These are phyloP conservation scores for Pheucticus melanocephalus DNA, from an alignment of 2,113 vertebrate genomes.

Conservation along the genomic window DNA sequence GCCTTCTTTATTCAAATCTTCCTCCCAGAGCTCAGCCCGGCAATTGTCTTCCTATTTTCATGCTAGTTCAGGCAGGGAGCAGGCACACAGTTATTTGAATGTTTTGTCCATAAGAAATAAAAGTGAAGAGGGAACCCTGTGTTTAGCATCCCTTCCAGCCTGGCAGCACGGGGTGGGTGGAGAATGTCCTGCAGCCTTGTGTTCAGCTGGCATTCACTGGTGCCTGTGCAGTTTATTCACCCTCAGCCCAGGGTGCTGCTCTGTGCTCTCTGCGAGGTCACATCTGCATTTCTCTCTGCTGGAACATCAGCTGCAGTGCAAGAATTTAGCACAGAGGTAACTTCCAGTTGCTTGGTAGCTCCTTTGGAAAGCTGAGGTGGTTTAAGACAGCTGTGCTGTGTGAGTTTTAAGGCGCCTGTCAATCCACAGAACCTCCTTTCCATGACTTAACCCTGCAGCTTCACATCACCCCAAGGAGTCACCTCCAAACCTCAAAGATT, in stretches of 20 bases:
- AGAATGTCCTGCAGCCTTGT: not conserved
- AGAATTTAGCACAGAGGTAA: not conserved
- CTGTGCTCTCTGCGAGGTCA: not conserved
- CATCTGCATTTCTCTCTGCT: not conserved
- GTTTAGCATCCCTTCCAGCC: not conserved
- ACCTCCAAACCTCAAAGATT: not conserved
- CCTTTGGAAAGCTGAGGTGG: not conserved
- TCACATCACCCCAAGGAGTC: not conserved
- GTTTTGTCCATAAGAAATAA: not conserved
- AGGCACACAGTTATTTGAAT: not conserved
- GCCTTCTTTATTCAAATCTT: slow-evolving; percentile 10
- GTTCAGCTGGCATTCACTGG: accelerated
- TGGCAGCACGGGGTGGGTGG: not conserved
- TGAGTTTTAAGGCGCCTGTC: not conserved
- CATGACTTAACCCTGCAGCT: not conserved
- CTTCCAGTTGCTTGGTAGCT: not conserved
- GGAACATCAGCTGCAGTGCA: not conserved
- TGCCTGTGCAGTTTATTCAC: not conserved
- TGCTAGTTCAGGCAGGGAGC: slow-evolving; percentile 17
- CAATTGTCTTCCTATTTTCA: not conserved
- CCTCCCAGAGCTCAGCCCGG: not conserved
- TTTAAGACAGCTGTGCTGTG: not conserved
- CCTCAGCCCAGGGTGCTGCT: not conserved
- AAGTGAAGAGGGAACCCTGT: not conserved
- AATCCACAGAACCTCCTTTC: not conserved